Evolutionary conservation across 2,797 vertebrate species (phyloP).

Genomic region (Etheostoma perlongum): DNA sequence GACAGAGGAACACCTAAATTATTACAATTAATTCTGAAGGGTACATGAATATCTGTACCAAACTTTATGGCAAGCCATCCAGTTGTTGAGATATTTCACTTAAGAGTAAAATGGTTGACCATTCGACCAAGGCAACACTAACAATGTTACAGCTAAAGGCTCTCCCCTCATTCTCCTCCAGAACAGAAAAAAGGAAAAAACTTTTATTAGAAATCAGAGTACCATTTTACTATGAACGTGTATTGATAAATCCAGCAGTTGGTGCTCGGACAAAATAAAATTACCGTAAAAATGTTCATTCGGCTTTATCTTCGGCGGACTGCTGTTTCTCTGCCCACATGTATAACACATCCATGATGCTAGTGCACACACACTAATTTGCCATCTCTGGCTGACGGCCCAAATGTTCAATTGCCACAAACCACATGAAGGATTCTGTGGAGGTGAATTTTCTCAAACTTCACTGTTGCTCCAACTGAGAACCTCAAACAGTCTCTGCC

Average conservation of each 20-base stretch:
- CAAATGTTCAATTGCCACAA: constrained; percentile 29
- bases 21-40: neutral
- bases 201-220: neutral
- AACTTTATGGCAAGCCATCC: neutral
- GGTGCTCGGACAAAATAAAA: neutral
- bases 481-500: constrained; percentile 4
- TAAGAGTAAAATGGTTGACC: no score
- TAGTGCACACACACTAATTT: neutral
- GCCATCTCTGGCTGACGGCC: constrained; percentile 16
- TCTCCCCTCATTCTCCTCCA: neutral
- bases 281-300: neutral
- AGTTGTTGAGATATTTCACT: neutral
- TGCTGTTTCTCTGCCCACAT: constrained; percentile 17
- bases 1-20: neutral
- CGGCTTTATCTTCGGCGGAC: neutral
- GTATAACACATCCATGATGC: constrained; percentile 1
- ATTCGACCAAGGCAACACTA: neutral
- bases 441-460: constrained; percentile 4
- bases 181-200: neutral
- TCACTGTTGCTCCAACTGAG: constrained; percentile 20
- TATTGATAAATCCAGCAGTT: neutral
- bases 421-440: constrained; percentile 26
- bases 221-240: constrained; percentile 10
- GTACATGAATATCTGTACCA: neutral
- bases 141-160: neutral